Percentiles rank a stretch among this genome's conserved stretches.
Evolutionary conservation across 2,113 vertebrate species (phyloP).

Genomic region (Anseranas semipalmata): DNA sequence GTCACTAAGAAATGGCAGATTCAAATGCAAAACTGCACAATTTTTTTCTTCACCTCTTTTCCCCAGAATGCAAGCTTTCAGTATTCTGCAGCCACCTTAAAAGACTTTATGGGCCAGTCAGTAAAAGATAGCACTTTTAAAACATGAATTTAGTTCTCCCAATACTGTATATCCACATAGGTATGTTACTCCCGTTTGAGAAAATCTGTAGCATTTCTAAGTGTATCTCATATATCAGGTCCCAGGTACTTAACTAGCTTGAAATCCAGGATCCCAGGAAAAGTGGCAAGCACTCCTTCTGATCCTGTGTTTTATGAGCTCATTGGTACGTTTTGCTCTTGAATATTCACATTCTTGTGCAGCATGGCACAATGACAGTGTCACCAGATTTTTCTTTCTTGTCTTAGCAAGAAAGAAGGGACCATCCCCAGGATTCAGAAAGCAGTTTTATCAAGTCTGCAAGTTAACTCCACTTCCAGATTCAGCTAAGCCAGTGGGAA

Average conservation of each 20-base stretch:
- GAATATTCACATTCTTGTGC: neutral
- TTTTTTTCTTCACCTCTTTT: neutral
- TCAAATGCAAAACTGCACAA: neutral
- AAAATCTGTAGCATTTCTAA: neutral
- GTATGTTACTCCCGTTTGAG: neutral
- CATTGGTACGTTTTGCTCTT: neutral
- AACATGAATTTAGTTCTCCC: neutral
- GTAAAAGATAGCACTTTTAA: neutral
- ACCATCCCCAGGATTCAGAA: neutral
- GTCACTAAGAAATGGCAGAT: neutral
- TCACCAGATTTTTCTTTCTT: neutral
- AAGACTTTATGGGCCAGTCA: neutral
- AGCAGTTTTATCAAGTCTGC: neutral
- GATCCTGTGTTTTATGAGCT: neutral
- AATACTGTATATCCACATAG: neutral
- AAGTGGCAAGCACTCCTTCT: neutral
- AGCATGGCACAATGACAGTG: neutral
- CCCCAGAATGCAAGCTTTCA: neutral
- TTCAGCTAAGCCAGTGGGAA: neutral
- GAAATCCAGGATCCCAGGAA: neutral
- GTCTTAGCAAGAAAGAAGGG: neutral
- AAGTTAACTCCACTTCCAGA: neutral
- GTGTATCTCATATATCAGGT: neutral
- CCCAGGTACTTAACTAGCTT: neutral
- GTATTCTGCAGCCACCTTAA: neutral